Percentiles rank a stretch among this genome's conserved stretches.
These are phyloP conservation scores for Notospermus geniculatus DNA, from an alignment of 1,140 invertebrate species.

Conservation along the genomic window DNA sequence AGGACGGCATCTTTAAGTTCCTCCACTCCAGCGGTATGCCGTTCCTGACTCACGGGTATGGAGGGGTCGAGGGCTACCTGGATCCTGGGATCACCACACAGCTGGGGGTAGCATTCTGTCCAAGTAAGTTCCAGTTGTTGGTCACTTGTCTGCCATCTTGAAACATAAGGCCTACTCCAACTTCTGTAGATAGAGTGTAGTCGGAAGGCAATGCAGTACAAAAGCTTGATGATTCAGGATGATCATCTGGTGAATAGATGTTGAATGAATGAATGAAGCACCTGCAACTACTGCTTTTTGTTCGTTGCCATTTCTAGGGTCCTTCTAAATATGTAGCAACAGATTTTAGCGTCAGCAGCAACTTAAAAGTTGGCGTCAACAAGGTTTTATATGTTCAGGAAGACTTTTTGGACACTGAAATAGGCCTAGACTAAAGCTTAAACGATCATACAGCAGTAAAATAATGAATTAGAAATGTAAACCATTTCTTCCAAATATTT, in stretches of 20 bases:
- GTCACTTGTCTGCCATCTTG: neutral
- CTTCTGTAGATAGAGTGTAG: neutral
- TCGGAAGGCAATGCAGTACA: no score
- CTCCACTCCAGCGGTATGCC: constrained; percentile 43
- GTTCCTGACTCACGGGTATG: constrained; percentile 26
- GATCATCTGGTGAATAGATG: neutral
- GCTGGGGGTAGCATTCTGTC: constrained; percentile 48
- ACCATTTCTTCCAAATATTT: no score
- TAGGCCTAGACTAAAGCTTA: no score
- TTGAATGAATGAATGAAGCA: constrained; percentile 6
- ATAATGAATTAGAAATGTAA: no score
- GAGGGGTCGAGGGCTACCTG: constrained; percentile 44
- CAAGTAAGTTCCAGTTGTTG: constrained; percentile 37
- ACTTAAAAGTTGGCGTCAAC: no score
- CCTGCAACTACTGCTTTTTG: no score
- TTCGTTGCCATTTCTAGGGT: no score
- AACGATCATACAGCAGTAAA: no score
- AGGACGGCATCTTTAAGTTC: constrained; percentile 50
- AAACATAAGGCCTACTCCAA: neutral
- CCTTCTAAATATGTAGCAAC: no score
- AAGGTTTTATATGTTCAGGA: no score
- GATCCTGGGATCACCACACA: constrained; percentile 44
- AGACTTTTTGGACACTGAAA: no score
- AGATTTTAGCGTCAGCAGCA: no score
- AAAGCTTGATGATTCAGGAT: neutral